phyloP scores from a whole-genome alignment of 2,113 vertebrate species.

The Brachypteracias leptosomus region DNA sequence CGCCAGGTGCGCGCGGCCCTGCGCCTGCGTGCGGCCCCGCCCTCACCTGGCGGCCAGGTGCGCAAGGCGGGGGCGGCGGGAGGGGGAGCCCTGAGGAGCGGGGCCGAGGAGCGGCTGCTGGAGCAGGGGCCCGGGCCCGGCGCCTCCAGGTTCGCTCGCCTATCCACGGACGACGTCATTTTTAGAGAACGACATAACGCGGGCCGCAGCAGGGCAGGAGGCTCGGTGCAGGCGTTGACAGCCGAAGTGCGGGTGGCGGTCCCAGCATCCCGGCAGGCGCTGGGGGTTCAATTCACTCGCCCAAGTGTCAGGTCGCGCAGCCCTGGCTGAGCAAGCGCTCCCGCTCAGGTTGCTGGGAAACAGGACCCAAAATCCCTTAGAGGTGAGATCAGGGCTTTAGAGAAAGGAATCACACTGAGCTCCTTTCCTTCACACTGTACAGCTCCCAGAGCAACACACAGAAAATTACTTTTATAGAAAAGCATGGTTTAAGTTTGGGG shows the following conservation, averaged over 20 bases:
- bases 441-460: neutral
- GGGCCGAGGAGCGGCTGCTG: too few relatives aligned
- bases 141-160: too few relatives aligned
- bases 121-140: too few relatives aligned
- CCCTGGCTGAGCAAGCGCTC: constrained; percentile 66
- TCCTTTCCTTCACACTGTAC: neutral
- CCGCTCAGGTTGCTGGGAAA: constrained; percentile 78
- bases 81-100: too few relatives aligned
- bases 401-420: neutral
- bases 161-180: too few relatives aligned
- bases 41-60: constrained; percentile 51
- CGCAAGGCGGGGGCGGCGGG: too few relatives aligned
- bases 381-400: neutral
- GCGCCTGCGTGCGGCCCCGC: neutral
- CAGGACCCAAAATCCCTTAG: neutral
- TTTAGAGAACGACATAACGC: neutral
- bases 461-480: neutral
- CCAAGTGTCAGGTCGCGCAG: neutral
- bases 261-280: neutral
- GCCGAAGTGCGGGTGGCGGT: fast-evolving
- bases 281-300: neutral
- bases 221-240: fast-evolving
- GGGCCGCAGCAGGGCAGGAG: neutral
- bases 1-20: constrained; percentile 82
- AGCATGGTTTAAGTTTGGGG: neutral